Evolutionary conservation across 2,113 vertebrate genomes (phyloP).

Genomic region (Sus scrofa): DNA sequence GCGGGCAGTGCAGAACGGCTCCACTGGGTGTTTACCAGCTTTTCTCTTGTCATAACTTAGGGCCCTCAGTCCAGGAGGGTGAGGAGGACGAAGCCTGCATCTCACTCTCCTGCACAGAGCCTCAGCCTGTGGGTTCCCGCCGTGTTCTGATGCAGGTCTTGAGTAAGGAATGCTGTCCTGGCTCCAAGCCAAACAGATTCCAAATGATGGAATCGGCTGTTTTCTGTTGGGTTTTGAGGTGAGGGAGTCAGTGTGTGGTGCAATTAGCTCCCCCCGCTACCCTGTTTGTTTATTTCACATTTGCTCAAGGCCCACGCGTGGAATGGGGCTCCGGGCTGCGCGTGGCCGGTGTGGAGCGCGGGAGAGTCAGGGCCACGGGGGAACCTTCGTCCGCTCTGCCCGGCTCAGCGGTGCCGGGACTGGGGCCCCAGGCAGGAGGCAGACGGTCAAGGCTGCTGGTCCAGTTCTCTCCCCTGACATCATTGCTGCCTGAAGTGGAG

Average conservation of each 20-base stretch:
- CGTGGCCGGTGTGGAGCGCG: not conserved
- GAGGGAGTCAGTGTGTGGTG: not conserved
- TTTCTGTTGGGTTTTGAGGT: conserved; percentile 57
- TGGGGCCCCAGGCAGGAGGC: not conserved
- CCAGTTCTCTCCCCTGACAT: conserved; percentile 18
- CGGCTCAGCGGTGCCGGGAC: not conserved
- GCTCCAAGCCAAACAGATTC: conserved; percentile 59
- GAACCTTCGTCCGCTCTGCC: not conserved
- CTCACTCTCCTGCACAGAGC: not conserved
- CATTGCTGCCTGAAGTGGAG: not conserved
- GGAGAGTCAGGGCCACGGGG: conserved; percentile 1
- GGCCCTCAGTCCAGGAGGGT: not conserved
- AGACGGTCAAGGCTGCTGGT: conserved; percentile 1
- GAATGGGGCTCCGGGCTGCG: not conserved
- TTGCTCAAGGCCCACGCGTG: too few species aligned
- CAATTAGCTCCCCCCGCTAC: not conserved
- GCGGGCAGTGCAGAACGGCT: too few species aligned
- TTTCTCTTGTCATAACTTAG: not conserved
- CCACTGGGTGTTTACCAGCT: not conserved
- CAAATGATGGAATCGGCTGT: conserved; percentile 60
- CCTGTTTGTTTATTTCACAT: not conserved
- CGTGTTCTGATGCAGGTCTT: conserved; percentile 7
- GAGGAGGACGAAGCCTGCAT: not conserved
- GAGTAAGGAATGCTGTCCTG: conserved; percentile 33
- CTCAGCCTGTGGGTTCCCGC: not conserved